Percentiles rank a stretch among this genome's conserved stretches.
These are phyloP conservation scores for Zelleria hepariella DNA, from an alignment of 2,888 invertebrate genomes.

Conservation along the genomic window DNA sequence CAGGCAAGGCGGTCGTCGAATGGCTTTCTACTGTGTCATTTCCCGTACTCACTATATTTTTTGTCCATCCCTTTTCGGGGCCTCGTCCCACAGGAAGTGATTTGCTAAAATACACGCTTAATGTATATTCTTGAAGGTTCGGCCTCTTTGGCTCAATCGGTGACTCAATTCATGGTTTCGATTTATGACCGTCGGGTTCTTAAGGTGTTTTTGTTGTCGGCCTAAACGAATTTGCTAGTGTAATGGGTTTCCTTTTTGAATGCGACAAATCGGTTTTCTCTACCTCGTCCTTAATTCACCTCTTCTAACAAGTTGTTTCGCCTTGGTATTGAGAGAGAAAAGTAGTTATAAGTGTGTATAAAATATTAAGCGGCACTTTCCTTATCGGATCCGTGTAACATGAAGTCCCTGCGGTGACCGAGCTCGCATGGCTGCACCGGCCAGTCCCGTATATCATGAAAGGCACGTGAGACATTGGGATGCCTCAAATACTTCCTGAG, in stretches of 20 bases:
- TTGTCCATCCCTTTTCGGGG: constrained; percentile 44
- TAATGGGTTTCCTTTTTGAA: constrained; percentile 23
- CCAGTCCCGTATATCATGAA: constrained; percentile 1
- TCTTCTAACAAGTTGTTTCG: no score
- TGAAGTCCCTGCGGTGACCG: background rate
- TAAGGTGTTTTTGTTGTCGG: constrained; percentile 53
- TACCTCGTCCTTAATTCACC: no score
- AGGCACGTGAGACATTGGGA: constrained; percentile 6
- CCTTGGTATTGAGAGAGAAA: no score
- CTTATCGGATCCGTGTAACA: background rate
- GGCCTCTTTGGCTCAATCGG: constrained; percentile 60
- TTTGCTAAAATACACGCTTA: constrained; percentile 67
- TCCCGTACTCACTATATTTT: constrained; percentile 61
- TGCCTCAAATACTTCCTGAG: constrained; percentile 24
- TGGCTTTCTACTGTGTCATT: constrained; percentile 60
- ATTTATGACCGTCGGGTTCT: constrained; percentile 59
- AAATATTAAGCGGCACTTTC: constrained; percentile 8
- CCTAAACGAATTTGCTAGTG: constrained; percentile 51
- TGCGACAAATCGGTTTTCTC: background rate
- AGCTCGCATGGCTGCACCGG: background rate
- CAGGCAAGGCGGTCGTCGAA: constrained; percentile 38
- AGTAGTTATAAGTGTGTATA: constrained; percentile 9
- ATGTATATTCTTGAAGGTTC: constrained; percentile 59
- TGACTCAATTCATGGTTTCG: constrained; percentile 53
- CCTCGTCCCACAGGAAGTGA: constrained; percentile 54